phyloP scores from a whole-genome alignment of 2,113 vertebrate species.

The Cardinalis cardinalis region DNA sequence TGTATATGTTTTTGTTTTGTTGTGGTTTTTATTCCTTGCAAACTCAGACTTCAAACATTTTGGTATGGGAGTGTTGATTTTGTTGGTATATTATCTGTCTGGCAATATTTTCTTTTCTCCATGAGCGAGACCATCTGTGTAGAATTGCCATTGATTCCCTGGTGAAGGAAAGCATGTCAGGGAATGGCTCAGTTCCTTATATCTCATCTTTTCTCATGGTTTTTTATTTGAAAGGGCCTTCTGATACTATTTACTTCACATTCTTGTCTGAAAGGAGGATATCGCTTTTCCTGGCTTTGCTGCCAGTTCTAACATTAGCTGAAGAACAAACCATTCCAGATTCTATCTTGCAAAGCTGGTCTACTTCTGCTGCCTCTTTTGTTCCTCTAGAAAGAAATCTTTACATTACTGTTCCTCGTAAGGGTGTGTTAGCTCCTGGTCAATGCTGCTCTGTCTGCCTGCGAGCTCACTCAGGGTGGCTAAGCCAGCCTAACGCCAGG shows the following conservation, averaged over 20 bases:
- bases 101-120: background rate
- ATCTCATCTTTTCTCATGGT: background rate
- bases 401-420: background rate
- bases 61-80: background rate
- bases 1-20: background rate
- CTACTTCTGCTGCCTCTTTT: background rate
- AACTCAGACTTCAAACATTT: background rate
- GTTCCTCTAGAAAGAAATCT: background rate
- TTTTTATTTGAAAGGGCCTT: background rate
- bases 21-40: background rate
- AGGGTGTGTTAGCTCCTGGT: background rate
- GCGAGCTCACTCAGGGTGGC: accelerated
- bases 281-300: background rate
- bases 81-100: background rate
- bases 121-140: background rate
- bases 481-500: background rate
- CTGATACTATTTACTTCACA: background rate
- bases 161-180: background rate
- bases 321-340: background rate
- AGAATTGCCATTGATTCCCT: background rate
- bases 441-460: background rate
- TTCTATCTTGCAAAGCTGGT: background rate
- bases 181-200: background rate
- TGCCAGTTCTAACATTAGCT: background rate
- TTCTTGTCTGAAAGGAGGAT: background rate